Percentiles rank a stretch among this genome's conserved stretches.
Conservation (phyloP, 2,888 invertebrate species). For the Eueremaeus valkanovi region DNA sequence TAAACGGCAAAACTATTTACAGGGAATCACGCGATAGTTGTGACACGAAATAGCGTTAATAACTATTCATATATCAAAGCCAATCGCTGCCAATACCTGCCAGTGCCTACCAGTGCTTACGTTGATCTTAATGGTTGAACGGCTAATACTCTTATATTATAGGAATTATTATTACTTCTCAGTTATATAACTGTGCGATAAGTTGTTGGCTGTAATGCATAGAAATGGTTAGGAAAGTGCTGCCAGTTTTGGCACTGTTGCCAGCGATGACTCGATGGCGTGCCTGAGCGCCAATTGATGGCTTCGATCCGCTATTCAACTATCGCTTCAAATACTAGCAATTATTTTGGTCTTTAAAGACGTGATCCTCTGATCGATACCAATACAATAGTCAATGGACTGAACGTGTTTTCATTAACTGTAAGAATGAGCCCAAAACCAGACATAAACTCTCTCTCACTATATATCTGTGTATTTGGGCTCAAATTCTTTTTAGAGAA, state of each 20-base stretch:
- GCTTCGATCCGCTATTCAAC: neutral
- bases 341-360: constrained; percentile 24
- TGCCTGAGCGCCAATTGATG: constrained; percentile 11
- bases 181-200: neutral
- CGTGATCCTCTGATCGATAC: constrained; percentile 11
- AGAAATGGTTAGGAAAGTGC: neutral
- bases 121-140: constrained; percentile 1
- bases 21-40: constrained; percentile 5
- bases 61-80: constrained; percentile 14
- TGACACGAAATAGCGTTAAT: constrained; percentile 22
- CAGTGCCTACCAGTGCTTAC: neutral
- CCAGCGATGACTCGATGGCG: constrained; percentile 14
- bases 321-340: constrained; percentile 1
- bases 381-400: constrained; percentile 9
- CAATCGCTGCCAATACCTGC: neutral
- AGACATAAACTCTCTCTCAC: neutral
- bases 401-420: constrained; percentile 34
- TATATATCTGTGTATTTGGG: neutral
- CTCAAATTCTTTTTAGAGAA: neutral
- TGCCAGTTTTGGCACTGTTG: neutral
- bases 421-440: neutral
- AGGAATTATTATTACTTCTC: constrained; percentile 19
- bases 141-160: constrained; percentile 13
- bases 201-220: neutral
- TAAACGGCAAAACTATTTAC: neutral